A percentile compares a stretch with the other conserved stretches of the same genome.
Evolutionary conservation across 2,888 invertebrate genomes (phyloP).

Genomic region (Callyntrura sp.): DNA sequence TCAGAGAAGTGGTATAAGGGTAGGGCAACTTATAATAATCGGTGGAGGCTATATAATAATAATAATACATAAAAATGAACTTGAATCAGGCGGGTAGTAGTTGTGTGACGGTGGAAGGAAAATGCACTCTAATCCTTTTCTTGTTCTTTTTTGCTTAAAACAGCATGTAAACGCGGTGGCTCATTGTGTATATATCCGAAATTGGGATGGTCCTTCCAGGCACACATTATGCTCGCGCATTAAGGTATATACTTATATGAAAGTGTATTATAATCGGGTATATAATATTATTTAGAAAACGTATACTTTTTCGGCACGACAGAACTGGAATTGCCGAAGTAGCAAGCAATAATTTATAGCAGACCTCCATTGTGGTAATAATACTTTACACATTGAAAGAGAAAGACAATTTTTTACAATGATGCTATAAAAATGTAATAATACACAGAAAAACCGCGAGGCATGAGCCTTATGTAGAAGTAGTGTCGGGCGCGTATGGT

Average conservation of each 20-base stretch:
- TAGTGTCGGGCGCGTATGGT: too few relatives aligned
- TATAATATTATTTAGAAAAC: background rate
- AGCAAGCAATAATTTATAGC: constrained; percentile 72
- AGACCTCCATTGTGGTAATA: constrained; percentile 65
- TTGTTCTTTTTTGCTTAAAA: constrained; percentile 51
- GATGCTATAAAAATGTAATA: constrained; percentile 68
- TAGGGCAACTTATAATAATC: background rate
- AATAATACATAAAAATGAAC: constrained; percentile 67
- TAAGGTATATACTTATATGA: background rate
- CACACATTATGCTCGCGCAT: background rate
- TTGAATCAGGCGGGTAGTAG: constrained; percentile 50
- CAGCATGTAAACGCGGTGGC: constrained; percentile 7
- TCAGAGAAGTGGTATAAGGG: background rate
- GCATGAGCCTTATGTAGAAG: background rate
- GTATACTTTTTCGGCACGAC: background rate
- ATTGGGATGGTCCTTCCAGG: background rate
- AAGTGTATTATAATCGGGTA: background rate
- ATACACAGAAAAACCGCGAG: constrained; percentile 41
- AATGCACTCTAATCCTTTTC: constrained; percentile 72
- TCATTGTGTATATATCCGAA: background rate
- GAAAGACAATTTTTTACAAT: constrained; percentile 67
- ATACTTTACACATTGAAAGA: constrained; percentile 60
- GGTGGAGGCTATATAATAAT: constrained; percentile 36
- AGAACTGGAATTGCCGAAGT: constrained; percentile 60
- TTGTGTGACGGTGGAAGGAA: constrained; percentile 9